Conservation (phyloP, 2,113 vertebrate genomes). For the Phycodurus eques region DNA sequence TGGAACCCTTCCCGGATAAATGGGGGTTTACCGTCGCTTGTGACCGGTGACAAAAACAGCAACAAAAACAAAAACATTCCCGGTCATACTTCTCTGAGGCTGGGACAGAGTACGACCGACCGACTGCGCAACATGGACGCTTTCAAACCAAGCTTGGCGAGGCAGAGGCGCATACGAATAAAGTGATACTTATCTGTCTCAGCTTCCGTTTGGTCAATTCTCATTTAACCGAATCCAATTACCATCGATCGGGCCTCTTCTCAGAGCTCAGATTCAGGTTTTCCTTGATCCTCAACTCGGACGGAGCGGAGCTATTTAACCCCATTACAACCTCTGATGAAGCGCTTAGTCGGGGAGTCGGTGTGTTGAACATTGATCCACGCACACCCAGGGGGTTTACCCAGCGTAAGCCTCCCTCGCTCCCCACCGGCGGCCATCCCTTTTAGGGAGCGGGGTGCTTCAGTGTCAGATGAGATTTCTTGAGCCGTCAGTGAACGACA, state of each 20-base stretch:
- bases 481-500: slow-evolving; percentile 68
- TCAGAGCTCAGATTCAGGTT: slow-evolving; percentile 52
- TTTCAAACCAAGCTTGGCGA: slow-evolving; percentile 25
- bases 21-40: no score
- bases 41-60: neutral
- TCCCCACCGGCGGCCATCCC: slow-evolving; percentile 65
- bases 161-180: slow-evolving; percentile 27
- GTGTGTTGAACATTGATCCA: slow-evolving; percentile 61
- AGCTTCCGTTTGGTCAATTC: slow-evolving; percentile 60
- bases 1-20: no score
- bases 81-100: neutral
- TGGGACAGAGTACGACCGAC: slow-evolving; percentile 1
- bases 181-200: slow-evolving; percentile 57
- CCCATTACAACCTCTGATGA: slow-evolving; percentile 57
- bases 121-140: slow-evolving; percentile 15
- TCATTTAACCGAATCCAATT: slow-evolving; percentile 69
- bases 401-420: slow-evolving; percentile 49
- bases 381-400: slow-evolving; percentile 45
- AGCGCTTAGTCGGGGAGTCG: slow-evolving; percentile 42
- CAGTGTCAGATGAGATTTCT: slow-evolving; percentile 55
- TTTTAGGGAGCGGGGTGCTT: slow-evolving; percentile 59
- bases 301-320: slow-evolving; percentile 63
- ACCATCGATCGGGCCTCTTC: slow-evolving; percentile 55
- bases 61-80: slow-evolving; percentile 4
- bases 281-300: slow-evolving; percentile 58